phyloP scores from a whole-genome alignment of 2,797 vertebrate genomes.

The Carapus acus region DNA sequence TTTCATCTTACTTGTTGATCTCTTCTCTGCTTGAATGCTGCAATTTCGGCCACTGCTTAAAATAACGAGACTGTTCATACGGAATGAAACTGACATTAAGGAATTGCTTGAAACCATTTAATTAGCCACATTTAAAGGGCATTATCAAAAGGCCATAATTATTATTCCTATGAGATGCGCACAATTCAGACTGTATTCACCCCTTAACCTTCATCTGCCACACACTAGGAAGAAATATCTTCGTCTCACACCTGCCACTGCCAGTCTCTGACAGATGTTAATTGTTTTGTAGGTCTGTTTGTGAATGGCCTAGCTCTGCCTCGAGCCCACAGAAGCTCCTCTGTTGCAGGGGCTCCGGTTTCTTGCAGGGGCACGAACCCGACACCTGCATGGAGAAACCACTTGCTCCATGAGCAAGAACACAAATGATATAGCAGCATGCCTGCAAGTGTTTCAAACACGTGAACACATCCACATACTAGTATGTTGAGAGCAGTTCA shows the following conservation, averaged over 20 bases:
- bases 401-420: conserved; percentile 29
- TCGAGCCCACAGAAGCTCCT: conserved; percentile 37
- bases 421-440: too few relatives aligned
- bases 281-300: conserved; percentile 55
- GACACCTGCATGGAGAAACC: conserved; percentile 46
- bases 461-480: conserved; percentile 6
- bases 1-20: conserved; percentile 26
- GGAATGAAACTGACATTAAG: conserved; percentile 32
- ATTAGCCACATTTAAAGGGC: conserved; percentile 21
- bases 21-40: conserved; percentile 16
- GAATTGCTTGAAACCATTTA: conserved; percentile 35
- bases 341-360: conserved; percentile 16
- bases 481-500: not conserved
- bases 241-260: conserved; percentile 25
- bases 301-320: conserved; percentile 52
- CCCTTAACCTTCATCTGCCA: not conserved
- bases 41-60: conserved; percentile 51
- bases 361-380: conserved; percentile 22
- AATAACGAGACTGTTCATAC: conserved; percentile 37
- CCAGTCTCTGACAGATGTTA: conserved; percentile 36
- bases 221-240: conserved; percentile 5
- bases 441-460: too few relatives aligned
- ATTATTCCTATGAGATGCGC: conserved; percentile 19
- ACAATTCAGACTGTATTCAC: conserved; percentile 24
- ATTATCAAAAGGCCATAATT: conserved; percentile 21